Evolutionary conservation across 2,797 vertebrate genomes (phyloP).

Genomic region (Halcyon leucocephala): DNA sequence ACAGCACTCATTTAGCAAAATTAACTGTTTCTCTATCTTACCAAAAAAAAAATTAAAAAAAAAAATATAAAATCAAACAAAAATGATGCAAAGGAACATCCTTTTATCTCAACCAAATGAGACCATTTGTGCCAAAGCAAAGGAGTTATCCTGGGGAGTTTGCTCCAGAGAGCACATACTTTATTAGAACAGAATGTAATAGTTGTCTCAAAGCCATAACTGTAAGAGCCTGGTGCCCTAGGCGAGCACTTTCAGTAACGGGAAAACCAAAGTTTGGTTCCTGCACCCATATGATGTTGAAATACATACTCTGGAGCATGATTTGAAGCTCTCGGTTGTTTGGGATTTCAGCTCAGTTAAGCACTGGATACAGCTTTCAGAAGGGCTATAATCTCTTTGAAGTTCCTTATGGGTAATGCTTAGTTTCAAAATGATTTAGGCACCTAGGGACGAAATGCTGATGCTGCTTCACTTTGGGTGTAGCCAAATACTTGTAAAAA

Average conservation of each 20-base stretch:
- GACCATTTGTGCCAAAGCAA: constrained; percentile 58
- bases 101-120: constrained; percentile 70
- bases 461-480: background rate
- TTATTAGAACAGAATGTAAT: constrained; percentile 41
- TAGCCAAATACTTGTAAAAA: background rate
- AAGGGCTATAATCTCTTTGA: background rate
- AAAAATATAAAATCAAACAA: constrained; percentile 7
- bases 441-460: background rate
- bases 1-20: constrained; percentile 71
- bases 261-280: background rate
- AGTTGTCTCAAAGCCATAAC: constrained; percentile 28
- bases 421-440: background rate
- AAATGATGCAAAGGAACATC: constrained; percentile 54
- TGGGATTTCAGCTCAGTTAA: constrained; percentile 21
- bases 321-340: background rate
- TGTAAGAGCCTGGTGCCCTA: background rate
- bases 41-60: background rate
- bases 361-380: constrained; percentile 10
- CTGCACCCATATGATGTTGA: background rate
- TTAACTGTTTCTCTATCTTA: constrained; percentile 67
- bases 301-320: background rate
- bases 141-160: constrained; percentile 66
- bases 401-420: background rate
- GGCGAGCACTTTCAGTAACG: background rate
- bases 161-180: constrained; percentile 58